Conservation (phyloP, 1,140 invertebrate genomes). For the Megathymus violae region DNA sequence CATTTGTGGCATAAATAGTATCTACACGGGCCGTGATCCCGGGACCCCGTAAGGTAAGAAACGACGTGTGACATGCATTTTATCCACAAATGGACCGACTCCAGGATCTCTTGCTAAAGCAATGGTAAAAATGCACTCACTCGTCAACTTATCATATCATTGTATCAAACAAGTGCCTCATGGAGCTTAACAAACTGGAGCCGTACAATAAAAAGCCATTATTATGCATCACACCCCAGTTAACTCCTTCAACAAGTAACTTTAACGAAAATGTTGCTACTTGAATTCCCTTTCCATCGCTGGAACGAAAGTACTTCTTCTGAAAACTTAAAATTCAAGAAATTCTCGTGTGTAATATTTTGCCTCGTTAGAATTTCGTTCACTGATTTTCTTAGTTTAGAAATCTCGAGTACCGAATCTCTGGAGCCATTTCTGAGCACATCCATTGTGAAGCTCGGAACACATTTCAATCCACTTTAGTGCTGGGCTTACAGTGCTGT, state of each 20-base stretch:
- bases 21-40: no score
- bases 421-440: no score
- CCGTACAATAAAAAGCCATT: slow-evolving; percentile 35
- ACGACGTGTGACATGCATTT: no score
- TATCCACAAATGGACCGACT: no score
- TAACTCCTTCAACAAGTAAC: slow-evolving; percentile 36
- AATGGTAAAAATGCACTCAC: neutral
- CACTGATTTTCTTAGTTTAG: slow-evolving; percentile 12
- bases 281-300: slow-evolving; percentile 33
- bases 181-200: slow-evolving; percentile 23
- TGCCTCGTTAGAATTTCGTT: slow-evolving; percentile 3
- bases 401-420: no score
- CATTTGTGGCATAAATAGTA: no score
- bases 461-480: no score
- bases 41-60: no score
- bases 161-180: neutral
- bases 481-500: no score
- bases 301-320: slow-evolving; percentile 19
- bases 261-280: slow-evolving; percentile 37
- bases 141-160: neutral
- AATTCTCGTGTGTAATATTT: slow-evolving; percentile 13
- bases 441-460: no score
- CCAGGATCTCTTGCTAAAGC: no score
- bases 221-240: slow-evolving; percentile 37
- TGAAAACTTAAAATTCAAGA: slow-evolving; percentile 23